A percentile compares a stretch with the other conserved stretches of the same genome.
Evolutionary conservation across 2,888 invertebrate genomes (phyloP).

Genomic region (Pristionchus mayeri): DNA sequence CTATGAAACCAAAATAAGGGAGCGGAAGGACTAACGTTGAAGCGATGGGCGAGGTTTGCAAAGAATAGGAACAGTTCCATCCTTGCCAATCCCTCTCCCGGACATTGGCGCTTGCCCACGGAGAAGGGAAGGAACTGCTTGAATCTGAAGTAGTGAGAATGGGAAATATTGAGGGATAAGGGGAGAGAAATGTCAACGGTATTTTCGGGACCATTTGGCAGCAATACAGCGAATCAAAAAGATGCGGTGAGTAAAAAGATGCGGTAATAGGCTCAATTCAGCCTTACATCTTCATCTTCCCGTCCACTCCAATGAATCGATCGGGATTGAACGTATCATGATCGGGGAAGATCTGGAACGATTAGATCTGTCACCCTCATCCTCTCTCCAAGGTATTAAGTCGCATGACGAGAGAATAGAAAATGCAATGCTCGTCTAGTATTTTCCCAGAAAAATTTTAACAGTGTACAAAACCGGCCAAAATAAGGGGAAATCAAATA

Average conservation of each 20-base stretch:
- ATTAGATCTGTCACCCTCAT: too few species aligned
- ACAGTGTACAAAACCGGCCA: too few species aligned
- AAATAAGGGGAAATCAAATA: neutral
- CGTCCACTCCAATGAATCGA: conserved; percentile 51
- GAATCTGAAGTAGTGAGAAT: neutral
- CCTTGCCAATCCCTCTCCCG: conserved; percentile 58
- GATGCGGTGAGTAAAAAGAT: too few species aligned
- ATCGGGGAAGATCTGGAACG: conserved; percentile 55
- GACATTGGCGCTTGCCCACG: conserved; percentile 61
- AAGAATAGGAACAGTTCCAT: conserved; percentile 61
- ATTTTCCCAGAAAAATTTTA: too few species aligned
- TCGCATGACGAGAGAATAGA: too few species aligned
- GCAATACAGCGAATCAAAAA: too few species aligned
- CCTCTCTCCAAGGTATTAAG: too few species aligned
- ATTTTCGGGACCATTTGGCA: too few species aligned
- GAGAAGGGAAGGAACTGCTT: conserved; percentile 58
- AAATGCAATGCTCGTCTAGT: too few species aligned
- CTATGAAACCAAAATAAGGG: neutral
- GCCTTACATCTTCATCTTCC: conserved; percentile 7
- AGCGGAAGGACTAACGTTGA: conserved; percentile 46
- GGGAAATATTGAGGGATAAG: too few species aligned
- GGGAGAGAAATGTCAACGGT: too few species aligned
- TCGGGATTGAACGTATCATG: conserved; percentile 53
- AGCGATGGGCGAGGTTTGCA: conserved; percentile 58
- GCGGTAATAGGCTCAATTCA: too few species aligned